phyloP scores from a whole-genome alignment of 2,888 invertebrate genomes.

The Matsumyia berberina region DNA sequence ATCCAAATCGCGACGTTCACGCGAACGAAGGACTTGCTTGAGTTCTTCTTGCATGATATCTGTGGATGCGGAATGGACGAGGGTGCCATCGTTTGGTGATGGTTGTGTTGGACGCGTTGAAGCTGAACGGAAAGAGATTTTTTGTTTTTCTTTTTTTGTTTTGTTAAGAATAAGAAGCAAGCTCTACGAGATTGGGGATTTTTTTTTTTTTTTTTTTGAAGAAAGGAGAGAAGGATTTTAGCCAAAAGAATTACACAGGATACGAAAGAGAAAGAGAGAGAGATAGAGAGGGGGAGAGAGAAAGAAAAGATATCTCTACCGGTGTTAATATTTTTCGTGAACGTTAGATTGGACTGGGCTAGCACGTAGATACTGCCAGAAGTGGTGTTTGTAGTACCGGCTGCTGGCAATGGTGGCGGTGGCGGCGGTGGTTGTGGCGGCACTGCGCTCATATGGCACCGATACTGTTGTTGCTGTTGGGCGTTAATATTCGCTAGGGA shows the following conservation, averaged over 20 bases:
- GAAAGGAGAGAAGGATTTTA: neutral
- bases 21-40: slow-evolving; percentile 75
- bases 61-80: slow-evolving; percentile 8
- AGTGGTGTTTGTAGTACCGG: slow-evolving; percentile 1
- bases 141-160: neutral
- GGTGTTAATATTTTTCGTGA: slow-evolving; percentile 60
- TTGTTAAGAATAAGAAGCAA: slow-evolving; percentile 25
- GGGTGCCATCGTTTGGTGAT: slow-evolving; percentile 40
- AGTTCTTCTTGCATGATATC: slow-evolving; percentile 77
- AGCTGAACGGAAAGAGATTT: slow-evolving; percentile 57
- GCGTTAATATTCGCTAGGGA: neutral
- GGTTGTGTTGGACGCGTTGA: slow-evolving; percentile 49
- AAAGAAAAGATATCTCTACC: slow-evolving; percentile 46
- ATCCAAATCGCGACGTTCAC: slow-evolving; percentile 86
- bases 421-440: slow-evolving; percentile 63
- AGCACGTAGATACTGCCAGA: slow-evolving; percentile 20
- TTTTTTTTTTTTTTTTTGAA: too few relatives aligned
- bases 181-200: slow-evolving; percentile 13
- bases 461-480: slow-evolving; percentile 28
- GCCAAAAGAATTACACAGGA: neutral
- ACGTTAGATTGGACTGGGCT: slow-evolving; percentile 28
- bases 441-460: slow-evolving; percentile 8
- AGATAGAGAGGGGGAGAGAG: neutral
- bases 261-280: slow-evolving; percentile 6
- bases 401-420: slow-evolving; percentile 50